phyloP scores from a whole-genome alignment of 1,140 invertebrate genomes.

The Maniola jurtina region DNA sequence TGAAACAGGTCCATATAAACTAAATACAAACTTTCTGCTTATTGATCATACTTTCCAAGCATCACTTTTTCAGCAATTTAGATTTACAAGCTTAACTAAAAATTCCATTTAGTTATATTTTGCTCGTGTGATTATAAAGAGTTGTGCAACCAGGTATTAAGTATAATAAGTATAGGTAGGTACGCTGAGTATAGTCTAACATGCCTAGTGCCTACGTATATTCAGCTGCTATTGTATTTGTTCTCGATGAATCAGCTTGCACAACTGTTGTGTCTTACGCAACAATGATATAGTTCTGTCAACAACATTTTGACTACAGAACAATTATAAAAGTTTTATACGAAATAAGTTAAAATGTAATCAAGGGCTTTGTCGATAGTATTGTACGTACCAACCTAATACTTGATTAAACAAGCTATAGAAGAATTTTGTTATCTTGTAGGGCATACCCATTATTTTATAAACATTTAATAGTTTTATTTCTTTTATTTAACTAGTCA shows the following conservation, averaged over 20 bases:
- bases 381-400: background rate
- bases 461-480: too few relatives aligned
- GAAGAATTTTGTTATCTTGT: background rate
- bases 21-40: too few relatives aligned
- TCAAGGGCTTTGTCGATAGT: background rate
- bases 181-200: background rate
- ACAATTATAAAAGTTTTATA: conserved; percentile 4
- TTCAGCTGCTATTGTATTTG: conserved; percentile 6
- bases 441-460: too few relatives aligned
- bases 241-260: background rate
- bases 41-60: too few relatives aligned
- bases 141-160: too few relatives aligned
- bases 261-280: conserved; percentile 8
- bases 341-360: background rate
- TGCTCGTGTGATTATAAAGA: too few relatives aligned
- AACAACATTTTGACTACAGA: background rate
- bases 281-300: conserved; percentile 1
- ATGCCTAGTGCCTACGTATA: background rate
- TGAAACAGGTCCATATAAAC: too few relatives aligned
- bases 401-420: conserved; percentile 6
- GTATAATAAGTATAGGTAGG: background rate
- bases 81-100: too few relatives aligned
- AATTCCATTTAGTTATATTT: too few relatives aligned
- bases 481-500: too few relatives aligned
- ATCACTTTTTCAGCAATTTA: too few relatives aligned